These are phyloP conservation scores for Grantiella picta DNA, from an alignment of 2,113 vertebrate species.

Conservation along the genomic window DNA sequence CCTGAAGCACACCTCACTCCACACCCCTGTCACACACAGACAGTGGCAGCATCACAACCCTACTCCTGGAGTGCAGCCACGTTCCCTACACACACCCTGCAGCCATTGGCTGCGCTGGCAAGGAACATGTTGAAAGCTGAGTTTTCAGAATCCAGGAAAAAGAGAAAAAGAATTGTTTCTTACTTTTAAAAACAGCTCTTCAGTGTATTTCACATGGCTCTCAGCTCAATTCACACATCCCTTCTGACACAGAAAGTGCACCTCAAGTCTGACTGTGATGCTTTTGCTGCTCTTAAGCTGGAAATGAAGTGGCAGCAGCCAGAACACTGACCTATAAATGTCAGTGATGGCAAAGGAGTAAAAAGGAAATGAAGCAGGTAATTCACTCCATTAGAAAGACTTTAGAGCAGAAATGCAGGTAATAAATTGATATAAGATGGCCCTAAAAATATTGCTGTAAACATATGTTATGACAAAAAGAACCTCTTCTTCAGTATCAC, in stretches of 20 bases:
- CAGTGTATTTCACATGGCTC: not conserved
- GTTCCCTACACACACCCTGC: not conserved
- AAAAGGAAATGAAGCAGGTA: not conserved
- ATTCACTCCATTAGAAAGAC: not conserved
- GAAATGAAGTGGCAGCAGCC: not conserved
- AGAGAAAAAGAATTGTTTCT: not conserved
- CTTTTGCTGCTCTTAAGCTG: not conserved
- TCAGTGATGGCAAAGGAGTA: not conserved
- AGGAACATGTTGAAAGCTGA: not conserved
- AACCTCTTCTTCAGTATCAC: not conserved
- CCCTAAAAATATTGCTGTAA: not conserved
- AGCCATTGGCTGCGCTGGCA: not conserved
- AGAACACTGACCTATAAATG: not conserved
- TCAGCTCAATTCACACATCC: not conserved
- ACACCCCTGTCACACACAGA: not conserved
- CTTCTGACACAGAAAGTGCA: not conserved
- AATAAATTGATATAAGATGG: not conserved
- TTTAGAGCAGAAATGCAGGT: not conserved
- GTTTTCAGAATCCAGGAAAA: not conserved
- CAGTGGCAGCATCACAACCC: not conserved
- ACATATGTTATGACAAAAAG: not conserved
- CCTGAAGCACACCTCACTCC: not conserved
- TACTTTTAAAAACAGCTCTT: not conserved
- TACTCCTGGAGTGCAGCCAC: not conserved
- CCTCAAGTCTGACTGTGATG: not conserved